These are phyloP conservation scores for Catharus ustulatus DNA, from an alignment of 2,797 vertebrate species.

Conservation along the genomic window DNA sequence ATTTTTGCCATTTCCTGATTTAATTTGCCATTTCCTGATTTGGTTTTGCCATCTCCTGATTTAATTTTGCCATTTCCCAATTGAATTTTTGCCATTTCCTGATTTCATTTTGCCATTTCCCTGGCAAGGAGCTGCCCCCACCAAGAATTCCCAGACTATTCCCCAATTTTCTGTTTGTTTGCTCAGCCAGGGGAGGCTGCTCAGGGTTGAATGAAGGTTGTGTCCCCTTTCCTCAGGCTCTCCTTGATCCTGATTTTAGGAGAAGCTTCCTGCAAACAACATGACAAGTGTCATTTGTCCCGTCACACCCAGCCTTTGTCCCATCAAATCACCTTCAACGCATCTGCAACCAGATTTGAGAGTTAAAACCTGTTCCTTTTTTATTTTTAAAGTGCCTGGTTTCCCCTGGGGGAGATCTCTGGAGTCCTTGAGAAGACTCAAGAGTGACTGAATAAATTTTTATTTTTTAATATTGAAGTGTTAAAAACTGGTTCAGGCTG, in stretches of 20 bases:
- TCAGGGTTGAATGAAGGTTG: conserved; percentile 6
- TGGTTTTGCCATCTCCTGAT: neutral
- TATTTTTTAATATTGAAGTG: neutral
- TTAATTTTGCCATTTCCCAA: neutral
- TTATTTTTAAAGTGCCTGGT: neutral
- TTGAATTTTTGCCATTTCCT: neutral
- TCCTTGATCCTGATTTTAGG: conserved; percentile 37
- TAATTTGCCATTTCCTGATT: accelerated
- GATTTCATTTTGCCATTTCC: neutral
- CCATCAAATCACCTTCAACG: conserved; percentile 15
- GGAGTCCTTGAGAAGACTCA: neutral
- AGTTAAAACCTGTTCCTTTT: neutral
- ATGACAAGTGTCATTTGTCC: conserved; percentile 20
- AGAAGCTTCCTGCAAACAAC: conserved; percentile 10
- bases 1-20: neutral
- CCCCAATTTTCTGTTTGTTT: neutral
- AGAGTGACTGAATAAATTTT: neutral
- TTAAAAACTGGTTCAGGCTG: neutral
- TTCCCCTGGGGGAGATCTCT: neutral
- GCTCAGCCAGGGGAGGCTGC: accelerated
- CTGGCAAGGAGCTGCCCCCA: neutral
- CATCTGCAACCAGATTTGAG: neutral
- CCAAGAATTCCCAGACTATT: accelerated
- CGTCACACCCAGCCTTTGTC: neutral
- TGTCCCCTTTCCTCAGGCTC: neutral